A percentile compares a stretch with the other conserved stretches of the same genome.
Conservation (phyloP, 2,888 invertebrate species). For the Mythimna pallens region DNA sequence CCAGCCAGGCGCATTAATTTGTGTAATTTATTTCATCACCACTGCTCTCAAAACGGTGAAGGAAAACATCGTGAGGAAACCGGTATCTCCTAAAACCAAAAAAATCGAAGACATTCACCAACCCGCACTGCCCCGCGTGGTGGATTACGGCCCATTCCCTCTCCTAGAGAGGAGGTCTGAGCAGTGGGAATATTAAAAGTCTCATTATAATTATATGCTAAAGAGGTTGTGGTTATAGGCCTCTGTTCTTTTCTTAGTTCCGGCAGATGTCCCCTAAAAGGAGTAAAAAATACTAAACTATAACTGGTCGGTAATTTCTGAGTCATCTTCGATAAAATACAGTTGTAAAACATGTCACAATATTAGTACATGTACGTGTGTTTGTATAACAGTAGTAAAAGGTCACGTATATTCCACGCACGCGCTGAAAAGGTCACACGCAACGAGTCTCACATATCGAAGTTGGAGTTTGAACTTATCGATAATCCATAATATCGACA, state of each 20-base stretch:
- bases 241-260: background rate
- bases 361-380: slow-evolving; percentile 27
- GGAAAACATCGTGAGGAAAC: too few species aligned
- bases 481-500: background rate
- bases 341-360: slow-evolving; percentile 38
- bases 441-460: slow-evolving; percentile 24
- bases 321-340: slow-evolving; percentile 27
- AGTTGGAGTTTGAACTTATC: background rate
- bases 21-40: too few species aligned
- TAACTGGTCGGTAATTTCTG: background rate
- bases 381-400: slow-evolving; percentile 43
- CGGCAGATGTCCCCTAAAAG: background rate
- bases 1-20: too few species aligned
- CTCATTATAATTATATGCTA: too few species aligned
- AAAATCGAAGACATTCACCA: too few species aligned
- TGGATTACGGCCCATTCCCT: too few species aligned
- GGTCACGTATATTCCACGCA: slow-evolving; percentile 48
- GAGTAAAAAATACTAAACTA: background rate
- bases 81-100: too few species aligned
- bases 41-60: too few species aligned
- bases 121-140: too few species aligned
- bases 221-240: too few species aligned
- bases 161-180: too few species aligned
- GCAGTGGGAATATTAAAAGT: too few species aligned
- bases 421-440: slow-evolving; percentile 52